Percentiles rank a stretch among this genome's conserved stretches.
These are phyloP conservation scores for Huso huso DNA, from an alignment of 2,797 vertebrate species.

Conservation along the genomic window DNA sequence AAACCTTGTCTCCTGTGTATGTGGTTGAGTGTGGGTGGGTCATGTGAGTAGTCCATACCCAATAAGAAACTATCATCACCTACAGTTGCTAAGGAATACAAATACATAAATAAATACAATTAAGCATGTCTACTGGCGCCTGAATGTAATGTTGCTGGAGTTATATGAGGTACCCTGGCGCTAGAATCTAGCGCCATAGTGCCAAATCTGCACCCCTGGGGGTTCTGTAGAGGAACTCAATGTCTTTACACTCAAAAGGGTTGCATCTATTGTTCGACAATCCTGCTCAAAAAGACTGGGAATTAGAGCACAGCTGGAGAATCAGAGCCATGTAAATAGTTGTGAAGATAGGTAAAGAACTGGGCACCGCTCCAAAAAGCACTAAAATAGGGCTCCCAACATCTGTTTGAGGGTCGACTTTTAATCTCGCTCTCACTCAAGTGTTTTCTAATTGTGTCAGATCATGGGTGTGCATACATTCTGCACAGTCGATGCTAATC, in stretches of 20 bases:
- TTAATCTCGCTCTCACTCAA: constrained; percentile 58
- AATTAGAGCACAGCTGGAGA: constrained; percentile 73
- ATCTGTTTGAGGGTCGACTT: constrained; percentile 88
- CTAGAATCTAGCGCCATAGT: too few species aligned
- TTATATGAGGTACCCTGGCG: too few species aligned
- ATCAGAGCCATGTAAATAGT: constrained; percentile 77
- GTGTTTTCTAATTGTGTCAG: constrained; percentile 53
- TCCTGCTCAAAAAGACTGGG: constrained; percentile 18
- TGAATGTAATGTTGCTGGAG: too few species aligned
- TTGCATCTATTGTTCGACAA: constrained; percentile 10
- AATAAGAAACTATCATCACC: too few species aligned
- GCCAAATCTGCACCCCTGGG: too few species aligned
- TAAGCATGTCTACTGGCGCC: too few species aligned
- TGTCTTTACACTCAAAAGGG: constrained; percentile 49
- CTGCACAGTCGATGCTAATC: constrained; percentile 14
- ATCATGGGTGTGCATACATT: constrained; percentile 58
- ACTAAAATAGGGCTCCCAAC: constrained; percentile 80
- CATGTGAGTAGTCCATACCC: too few species aligned
- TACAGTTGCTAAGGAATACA: too few species aligned
- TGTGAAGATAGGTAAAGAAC: constrained; percentile 85
- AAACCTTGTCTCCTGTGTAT: too few species aligned
- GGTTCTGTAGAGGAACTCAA: background rate
- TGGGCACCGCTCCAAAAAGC: constrained; percentile 71
- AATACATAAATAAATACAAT: too few species aligned
- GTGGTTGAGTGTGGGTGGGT: too few species aligned